Percentiles rank a stretch among this genome's conserved stretches.
Evolutionary conservation across 2,113 vertebrate species (phyloP).

Genomic region (Boleophthalmus pectinirostris): DNA sequence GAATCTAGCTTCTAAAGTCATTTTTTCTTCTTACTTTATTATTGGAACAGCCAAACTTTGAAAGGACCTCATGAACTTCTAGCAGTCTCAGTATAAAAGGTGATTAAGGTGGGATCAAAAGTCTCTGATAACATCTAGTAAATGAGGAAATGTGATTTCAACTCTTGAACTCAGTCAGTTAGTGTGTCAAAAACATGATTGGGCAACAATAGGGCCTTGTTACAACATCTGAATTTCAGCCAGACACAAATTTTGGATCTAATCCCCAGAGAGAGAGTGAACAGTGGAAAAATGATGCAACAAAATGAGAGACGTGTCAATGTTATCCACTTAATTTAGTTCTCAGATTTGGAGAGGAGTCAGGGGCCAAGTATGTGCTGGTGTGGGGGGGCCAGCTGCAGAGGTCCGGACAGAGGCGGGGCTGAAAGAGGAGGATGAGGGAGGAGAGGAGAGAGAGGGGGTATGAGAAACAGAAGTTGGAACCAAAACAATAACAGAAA

Average conservation of each 20-base stretch:
- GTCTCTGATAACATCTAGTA: neutral
- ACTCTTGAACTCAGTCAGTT: neutral
- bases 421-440: too few relatives aligned
- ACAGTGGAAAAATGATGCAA: conserved; percentile 45
- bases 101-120: neutral
- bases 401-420: too few relatives aligned
- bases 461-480: too few relatives aligned
- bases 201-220: conserved; percentile 4
- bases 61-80: too few relatives aligned
- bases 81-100: too few relatives aligned
- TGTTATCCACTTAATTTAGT: conserved; percentile 17
- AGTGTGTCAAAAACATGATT: neutral
- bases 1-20: too few relatives aligned
- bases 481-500: too few relatives aligned
- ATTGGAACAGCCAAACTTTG: neutral
- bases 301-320: conserved; percentile 17
- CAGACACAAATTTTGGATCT: neutral
- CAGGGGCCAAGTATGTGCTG: conserved; percentile 9
- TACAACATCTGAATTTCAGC: conserved; percentile 16
- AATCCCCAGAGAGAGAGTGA: neutral
- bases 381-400: conserved; percentile 44
- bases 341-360: neutral
- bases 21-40: too few relatives aligned
- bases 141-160: neutral
- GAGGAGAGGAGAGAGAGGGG: too few relatives aligned